A percentile compares a stretch with the other conserved stretches of the same genome.
These are phyloP conservation scores for Copidosoma aretas DNA, from an alignment of 2,888 invertebrate species.

Conservation along the genomic window DNA sequence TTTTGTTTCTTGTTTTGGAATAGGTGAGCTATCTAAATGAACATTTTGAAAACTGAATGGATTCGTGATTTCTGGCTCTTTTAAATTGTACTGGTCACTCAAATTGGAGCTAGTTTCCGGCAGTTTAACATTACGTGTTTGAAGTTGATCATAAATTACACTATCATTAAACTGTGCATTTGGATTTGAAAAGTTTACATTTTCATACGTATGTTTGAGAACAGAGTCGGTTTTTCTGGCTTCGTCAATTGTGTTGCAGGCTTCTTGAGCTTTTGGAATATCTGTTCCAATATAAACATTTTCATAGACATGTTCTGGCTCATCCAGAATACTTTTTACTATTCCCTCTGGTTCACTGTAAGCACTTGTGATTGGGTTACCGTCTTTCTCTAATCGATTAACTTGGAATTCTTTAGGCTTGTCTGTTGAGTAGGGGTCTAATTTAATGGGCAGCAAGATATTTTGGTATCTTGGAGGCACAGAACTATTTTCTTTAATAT, in stretches of 20 bases:
- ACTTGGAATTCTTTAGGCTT: slow-evolving; percentile 32
- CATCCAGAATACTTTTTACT: slow-evolving; percentile 41
- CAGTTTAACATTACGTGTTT: slow-evolving; percentile 43
- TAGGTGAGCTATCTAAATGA: slow-evolving; percentile 37
- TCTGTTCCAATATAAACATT: slow-evolving; percentile 52
- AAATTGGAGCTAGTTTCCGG: slow-evolving; percentile 46
- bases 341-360: slow-evolving; percentile 31
- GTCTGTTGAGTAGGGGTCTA: slow-evolving; percentile 41
- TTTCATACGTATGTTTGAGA: slow-evolving; percentile 48
- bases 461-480: slow-evolving; percentile 52
- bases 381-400: slow-evolving; percentile 23
- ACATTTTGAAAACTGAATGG: slow-evolving; percentile 45
- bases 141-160: slow-evolving; percentile 49
- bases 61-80: slow-evolving; percentile 29
- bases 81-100: slow-evolving; percentile 43
- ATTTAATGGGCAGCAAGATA: slow-evolving; percentile 51
- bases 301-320: slow-evolving; percentile 51
- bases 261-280: slow-evolving; percentile 45
- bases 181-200: slow-evolving; percentile 47
- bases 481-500: slow-evolving; percentile 28
- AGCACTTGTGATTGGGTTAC: slow-evolving; percentile 14
- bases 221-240: slow-evolving; percentile 29
- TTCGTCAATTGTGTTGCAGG: slow-evolving; percentile 35
- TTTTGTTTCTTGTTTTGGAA: slow-evolving; percentile 32
- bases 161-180: slow-evolving; percentile 22